Base-by-base conservation (phyloP, 2,888 invertebrate species). In the Nemotelus pantherinus region DNA sequence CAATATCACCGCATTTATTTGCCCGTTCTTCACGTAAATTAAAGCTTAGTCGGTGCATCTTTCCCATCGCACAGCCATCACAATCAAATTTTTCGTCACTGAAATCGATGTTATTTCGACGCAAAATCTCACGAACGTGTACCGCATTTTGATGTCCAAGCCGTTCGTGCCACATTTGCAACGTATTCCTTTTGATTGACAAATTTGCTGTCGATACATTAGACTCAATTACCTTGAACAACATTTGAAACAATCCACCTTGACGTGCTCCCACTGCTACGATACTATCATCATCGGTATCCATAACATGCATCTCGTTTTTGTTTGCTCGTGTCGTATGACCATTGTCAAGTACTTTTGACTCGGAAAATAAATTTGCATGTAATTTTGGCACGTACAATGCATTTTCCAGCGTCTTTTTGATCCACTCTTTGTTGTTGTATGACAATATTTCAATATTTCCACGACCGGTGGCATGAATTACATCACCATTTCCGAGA, bases 51-150 rank as follows among this genome's bases (percentile, higher is more conserved):
- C 80, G 77, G 57, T 82, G 81, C 10, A 79, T 80, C 72, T 82
- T 83, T 7, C 81, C 81, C 45, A 77, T 44, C 10, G 80, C 53
- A 76, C 82, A 83, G 5, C 80, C 80, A 48, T 83, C 78, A 64
- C 81, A 81, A n/a, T 76, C 78, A 45, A 70, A 70, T 41, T 70
- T 44, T 70, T 45, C 70, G 47, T 55, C 39, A 25, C 39, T 41
- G 39, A 50, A 70, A 48, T 53, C 50, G 41, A 70, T 41, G 3
- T 10, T 43, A 3, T 68, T 47, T 5, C 45, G 3, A 10, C 3
- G n/a, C 48, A 68, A 6, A 45, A 68, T 47, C 25, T 47, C 47
- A 7, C 41, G 10, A 44, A 68, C 68, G n/a, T 50, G 47, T 47
- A 25, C 68, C 2, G 3, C 6, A 3, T 47, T 68, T 68, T 68